Conservation (phyloP, 2,797 vertebrate genomes). For the Tarsius wallacei region DNA sequence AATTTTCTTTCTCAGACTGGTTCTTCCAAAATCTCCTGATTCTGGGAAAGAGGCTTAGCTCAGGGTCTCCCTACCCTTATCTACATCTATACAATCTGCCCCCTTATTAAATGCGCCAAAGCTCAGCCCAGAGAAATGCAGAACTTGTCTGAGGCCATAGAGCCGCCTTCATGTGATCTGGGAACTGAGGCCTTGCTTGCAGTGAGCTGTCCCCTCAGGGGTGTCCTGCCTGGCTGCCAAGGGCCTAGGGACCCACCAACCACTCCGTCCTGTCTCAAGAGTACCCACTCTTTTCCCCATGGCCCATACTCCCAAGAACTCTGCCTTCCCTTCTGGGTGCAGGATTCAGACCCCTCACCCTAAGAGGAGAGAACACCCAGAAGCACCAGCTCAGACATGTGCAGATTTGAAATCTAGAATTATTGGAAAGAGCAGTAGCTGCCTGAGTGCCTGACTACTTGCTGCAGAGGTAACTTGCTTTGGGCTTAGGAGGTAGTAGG, state of each 20-base stretch:
- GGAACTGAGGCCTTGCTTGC: neutral
- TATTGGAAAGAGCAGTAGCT: neutral
- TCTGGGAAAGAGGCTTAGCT: neutral
- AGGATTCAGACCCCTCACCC: neutral
- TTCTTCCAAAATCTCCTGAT: neutral
- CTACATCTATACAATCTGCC: neutral
- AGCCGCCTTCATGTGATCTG: neutral
- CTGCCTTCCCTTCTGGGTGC: neutral
- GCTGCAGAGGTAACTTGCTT: neutral
- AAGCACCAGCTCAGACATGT: neutral
- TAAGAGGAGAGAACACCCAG: neutral
- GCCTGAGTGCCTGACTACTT: neutral
- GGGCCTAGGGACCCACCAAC: neutral
- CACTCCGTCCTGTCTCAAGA: neutral
- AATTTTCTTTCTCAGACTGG: neutral
- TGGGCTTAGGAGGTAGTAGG: neutral
- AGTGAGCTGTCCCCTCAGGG: neutral
- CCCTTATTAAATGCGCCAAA: neutral
- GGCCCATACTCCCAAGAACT: neutral
- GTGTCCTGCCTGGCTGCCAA: neutral
- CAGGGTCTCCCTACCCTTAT: neutral
- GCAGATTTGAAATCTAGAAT: constrained; percentile 17
- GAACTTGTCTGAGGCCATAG: neutral
- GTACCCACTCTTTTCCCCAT: neutral
- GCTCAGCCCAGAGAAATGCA: neutral